A percentile compares a stretch with the other conserved stretches of the same genome.
These are phyloP conservation scores for Ruditapes philippinarum DNA, from an alignment of 1,140 invertebrate genomes.

Conservation along the genomic window DNA sequence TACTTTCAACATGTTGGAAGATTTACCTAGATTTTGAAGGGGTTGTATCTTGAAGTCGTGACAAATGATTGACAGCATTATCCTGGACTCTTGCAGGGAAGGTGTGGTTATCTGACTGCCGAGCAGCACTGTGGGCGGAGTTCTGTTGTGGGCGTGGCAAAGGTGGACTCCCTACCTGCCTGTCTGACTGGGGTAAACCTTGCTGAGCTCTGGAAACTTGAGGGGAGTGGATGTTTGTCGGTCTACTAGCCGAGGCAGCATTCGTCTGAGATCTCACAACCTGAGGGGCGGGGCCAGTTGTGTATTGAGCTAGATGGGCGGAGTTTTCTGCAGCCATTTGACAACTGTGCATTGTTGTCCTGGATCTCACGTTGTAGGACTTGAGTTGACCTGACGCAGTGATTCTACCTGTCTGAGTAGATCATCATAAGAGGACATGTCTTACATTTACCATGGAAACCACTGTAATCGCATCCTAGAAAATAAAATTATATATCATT, in stretches of 20 bases:
- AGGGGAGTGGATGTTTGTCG: not conserved
- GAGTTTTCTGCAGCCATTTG: slow-evolving; percentile 50
- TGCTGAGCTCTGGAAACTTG: not conserved
- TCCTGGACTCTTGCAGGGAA: not conserved
- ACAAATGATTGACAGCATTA: slow-evolving; percentile 27
- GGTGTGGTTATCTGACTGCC: not conserved
- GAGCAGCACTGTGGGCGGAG: not conserved
- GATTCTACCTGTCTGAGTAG: slow-evolving; percentile 47
- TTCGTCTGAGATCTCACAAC: not conserved
- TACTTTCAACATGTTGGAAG: too few species aligned
- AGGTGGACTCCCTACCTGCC: not conserved
- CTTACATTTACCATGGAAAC: slow-evolving; percentile 5
- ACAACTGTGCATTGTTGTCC: slow-evolving; percentile 50
- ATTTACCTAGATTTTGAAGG: not conserved
- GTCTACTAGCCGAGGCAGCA: not conserved
- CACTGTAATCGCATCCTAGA: not conserved
- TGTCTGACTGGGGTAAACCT: not conserved
- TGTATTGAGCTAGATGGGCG: slow-evolving; percentile 42
- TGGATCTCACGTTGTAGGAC: slow-evolving; percentile 48
- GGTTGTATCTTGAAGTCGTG: slow-evolving; percentile 23
- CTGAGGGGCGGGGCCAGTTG: not conserved
- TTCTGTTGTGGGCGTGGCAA: not conserved
- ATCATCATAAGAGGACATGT: slow-evolving; percentile 45
- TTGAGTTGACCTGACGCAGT: slow-evolving; percentile 36
- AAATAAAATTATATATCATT: too few species aligned